Percentiles rank a stretch among this genome's conserved stretches.
Conservation (phyloP, 2,113 vertebrate genomes). For the Halcyon senegalensis region DNA sequence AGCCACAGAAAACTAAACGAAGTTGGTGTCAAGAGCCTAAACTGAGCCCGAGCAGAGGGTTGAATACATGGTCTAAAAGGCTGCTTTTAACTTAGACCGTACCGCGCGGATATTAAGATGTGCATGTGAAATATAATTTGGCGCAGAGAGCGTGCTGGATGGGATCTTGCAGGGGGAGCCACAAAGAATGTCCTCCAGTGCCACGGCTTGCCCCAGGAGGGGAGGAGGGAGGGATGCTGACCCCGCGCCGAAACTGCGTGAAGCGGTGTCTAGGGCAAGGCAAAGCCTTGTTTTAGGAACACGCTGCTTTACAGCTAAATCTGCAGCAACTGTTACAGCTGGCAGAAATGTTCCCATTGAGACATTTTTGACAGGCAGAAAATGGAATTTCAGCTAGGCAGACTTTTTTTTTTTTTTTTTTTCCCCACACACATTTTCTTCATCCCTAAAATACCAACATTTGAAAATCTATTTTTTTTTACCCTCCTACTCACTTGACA, state of each 20-base stretch:
- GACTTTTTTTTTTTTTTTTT: neutral
- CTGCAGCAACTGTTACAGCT: neutral
- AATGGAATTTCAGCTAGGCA: slow-evolving; percentile 5
- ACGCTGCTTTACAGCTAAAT: neutral
- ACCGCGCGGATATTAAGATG: slow-evolving; percentile 40
- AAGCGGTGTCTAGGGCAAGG: neutral
- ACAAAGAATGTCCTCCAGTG: slow-evolving; percentile 38
- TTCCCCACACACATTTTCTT: neutral
- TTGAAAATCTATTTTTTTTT: neutral
- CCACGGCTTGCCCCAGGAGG: slow-evolving; percentile 22
- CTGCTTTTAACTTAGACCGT: slow-evolving; percentile 68
- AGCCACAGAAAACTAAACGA: slow-evolving; percentile 50
- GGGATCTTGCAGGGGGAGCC: slow-evolving; percentile 30
- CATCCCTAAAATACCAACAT: neutral
- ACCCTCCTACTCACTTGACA: neutral
- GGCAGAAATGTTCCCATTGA: neutral
- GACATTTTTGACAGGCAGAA: neutral
- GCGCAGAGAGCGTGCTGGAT: neutral
- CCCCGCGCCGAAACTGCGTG: neutral
- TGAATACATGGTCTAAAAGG: slow-evolving; percentile 56
- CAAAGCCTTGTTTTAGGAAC: neutral
- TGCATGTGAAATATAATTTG: slow-evolving; percentile 53
- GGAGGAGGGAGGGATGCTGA: slow-evolving; percentile 42
- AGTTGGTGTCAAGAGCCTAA: slow-evolving; percentile 59
- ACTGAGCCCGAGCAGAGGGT: slow-evolving; percentile 11